A percentile compares a stretch with the other conserved stretches of the same genome.
phyloP scores from a whole-genome alignment of 1,140 invertebrate genomes.

The Calephelis virginiensis region DNA sequence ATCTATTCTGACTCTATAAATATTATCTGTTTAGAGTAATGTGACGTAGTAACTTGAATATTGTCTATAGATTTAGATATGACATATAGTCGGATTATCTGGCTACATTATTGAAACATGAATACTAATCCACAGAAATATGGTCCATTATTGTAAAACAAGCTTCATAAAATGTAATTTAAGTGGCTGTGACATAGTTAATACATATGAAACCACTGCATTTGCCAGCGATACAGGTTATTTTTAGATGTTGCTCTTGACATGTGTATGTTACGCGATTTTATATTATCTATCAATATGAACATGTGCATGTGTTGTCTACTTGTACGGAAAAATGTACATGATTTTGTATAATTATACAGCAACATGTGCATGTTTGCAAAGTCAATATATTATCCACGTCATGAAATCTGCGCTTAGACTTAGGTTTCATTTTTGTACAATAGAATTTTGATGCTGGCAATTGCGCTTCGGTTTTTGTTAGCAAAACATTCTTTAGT shows the following conservation, averaged over 20 bases:
- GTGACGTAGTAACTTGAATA: slow-evolving; percentile 17
- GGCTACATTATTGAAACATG: slow-evolving; percentile 18
- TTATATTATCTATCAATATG: background rate
- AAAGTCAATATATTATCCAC: slow-evolving; percentile 1
- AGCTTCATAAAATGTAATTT: slow-evolving; percentile 51
- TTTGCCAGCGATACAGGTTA: slow-evolving; percentile 35
- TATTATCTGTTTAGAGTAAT: slow-evolving; percentile 16
- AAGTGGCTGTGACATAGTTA: slow-evolving; percentile 68
- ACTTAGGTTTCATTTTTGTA: slow-evolving; percentile 12
- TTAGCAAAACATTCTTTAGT: slow-evolving; percentile 46
- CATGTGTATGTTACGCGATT: slow-evolving; percentile 2
- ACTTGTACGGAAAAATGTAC: slow-evolving; percentile 1
- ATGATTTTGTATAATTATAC: slow-evolving; percentile 4
- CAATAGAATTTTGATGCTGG: slow-evolving; percentile 26
- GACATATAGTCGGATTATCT: slow-evolving; percentile 21
- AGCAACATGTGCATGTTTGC: background rate
- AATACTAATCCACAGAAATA: slow-evolving; percentile 21
- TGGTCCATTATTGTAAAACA: slow-evolving; percentile 42
- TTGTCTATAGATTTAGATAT: slow-evolving; percentile 16
- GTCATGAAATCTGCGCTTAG: background rate
- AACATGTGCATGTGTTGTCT: background rate
- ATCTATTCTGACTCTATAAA: background rate
- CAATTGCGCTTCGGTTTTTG: slow-evolving; percentile 36
- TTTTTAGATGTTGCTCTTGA: slow-evolving; percentile 16
- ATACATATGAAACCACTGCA: slow-evolving; percentile 41